These are phyloP conservation scores for Acanthurus leucopareius DNA, from an alignment of 2,797 vertebrate genomes.

Conservation along the genomic window DNA sequence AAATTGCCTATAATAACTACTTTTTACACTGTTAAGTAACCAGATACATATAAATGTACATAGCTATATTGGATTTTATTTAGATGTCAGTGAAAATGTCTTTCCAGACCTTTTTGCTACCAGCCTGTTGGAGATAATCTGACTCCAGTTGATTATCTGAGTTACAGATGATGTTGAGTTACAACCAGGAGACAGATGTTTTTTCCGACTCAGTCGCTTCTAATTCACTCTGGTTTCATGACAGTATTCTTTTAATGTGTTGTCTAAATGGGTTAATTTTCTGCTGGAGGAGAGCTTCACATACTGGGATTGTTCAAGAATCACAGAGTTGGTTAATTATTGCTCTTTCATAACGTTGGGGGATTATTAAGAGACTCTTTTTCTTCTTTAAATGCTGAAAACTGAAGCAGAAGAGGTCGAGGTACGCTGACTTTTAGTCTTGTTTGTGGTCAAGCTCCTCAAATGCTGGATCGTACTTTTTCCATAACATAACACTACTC, in stretches of 20 bases:
- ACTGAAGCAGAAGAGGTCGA: neutral
- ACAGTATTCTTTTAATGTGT: neutral
- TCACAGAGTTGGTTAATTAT: neutral
- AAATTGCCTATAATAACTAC: neutral
- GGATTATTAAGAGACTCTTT: neutral
- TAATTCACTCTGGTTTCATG: neutral
- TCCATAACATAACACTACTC: neutral
- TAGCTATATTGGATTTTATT: neutral
- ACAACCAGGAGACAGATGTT: neutral
- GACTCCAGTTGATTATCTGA: too few relatives aligned
- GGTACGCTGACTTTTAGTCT: neutral
- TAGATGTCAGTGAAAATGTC: neutral
- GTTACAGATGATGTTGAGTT: too few relatives aligned
- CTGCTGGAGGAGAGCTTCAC: neutral
- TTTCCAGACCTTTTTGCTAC: neutral
- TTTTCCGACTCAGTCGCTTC: neutral
- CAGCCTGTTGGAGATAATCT: neutral
- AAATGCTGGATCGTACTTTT: neutral
- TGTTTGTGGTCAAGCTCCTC: neutral
- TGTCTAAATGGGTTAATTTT: neutral
- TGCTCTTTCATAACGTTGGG: too few relatives aligned
- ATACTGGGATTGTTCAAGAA: neutral
- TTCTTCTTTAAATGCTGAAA: neutral
- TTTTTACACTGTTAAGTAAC: neutral
- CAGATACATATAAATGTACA: neutral